Evolutionary conservation across 2,113 vertebrate species (phyloP).

Genomic region (Shinisaurus crocodilurus): DNA sequence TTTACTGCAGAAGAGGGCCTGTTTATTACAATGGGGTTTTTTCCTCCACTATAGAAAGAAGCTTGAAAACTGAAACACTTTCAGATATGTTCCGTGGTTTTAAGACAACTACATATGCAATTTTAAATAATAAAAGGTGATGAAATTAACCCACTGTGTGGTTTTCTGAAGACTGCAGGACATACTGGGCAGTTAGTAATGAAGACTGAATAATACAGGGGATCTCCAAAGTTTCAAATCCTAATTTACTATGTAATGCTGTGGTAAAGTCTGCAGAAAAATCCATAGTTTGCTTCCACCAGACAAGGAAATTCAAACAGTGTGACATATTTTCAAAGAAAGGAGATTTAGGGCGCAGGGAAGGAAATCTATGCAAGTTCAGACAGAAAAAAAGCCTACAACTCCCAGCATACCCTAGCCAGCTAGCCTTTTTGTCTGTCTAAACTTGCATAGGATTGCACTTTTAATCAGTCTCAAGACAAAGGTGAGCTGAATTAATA

Average conservation of each 20-base stretch:
- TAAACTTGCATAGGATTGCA: too few relatives aligned
- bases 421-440: too few relatives aligned
- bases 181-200: conserved; percentile 46
- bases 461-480: background rate
- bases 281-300: background rate
- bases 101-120: conserved; percentile 21
- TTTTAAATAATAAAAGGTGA: conserved; percentile 24
- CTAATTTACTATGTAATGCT: conserved; percentile 39
- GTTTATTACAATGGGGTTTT: background rate
- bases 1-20: background rate
- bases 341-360: background rate
- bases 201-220: conserved; percentile 39
- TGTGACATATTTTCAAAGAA: background rate
- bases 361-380: too few relatives aligned
- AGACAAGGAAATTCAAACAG: conserved; percentile 46
- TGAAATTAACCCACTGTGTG: conserved; percentile 25
- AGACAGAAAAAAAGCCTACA: too few relatives aligned
- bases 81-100: background rate
- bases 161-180: conserved; percentile 44
- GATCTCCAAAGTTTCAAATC: conserved; percentile 35
- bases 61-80: background rate
- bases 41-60: background rate
- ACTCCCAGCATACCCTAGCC: too few relatives aligned
- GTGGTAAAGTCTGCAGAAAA: conserved; percentile 50
- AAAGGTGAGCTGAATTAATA: background rate